Base-by-base conservation (phyloP, 2,113 vertebrate species). In the Cygnus buccinator region DNA sequence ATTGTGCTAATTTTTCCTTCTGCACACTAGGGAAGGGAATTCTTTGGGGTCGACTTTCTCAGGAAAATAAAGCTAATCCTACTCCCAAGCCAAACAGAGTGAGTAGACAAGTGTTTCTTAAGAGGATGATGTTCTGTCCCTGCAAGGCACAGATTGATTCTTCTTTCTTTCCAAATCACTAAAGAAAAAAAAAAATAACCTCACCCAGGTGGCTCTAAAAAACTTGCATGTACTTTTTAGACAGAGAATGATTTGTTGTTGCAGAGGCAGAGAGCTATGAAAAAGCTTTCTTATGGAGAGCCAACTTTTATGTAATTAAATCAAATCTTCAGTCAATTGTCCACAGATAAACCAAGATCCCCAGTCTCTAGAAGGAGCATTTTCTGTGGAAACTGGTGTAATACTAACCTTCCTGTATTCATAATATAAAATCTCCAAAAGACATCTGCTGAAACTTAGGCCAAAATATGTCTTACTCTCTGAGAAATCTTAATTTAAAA, bases 1-100 rank as follows among this genome's bases (percentile, higher is more conserved):
- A 76, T 89, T 84, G 84, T 72, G 84, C 54, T 21, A 87, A 17
- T 93, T 94, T 93, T 94, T 73, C 31, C 13, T 76, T 73, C 26
- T 82, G 73, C 31, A 50, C 16, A 79, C 35, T 71, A 33, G 25
- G 31, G 68, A 90, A 26, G 13, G 19, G 91, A 93, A 95, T 43
- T 89, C 83, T 28, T 59, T 28, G 9, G 19, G 7, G 76, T 76
- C 66, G 44, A 41, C 39, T 2, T 3, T 23, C 29, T 63, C 15
- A 46, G 41, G 72, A 84, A 85, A 12, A 66, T 43, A 93, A 95
- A 41, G 12, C 35, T 52, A 81, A 63, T 28, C 20, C 39, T 78
- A 48, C 7, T 43, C 41, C 19, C 48, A 63, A 78, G 46, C 21
- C 61, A 39, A 89, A 41, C 2, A 66, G 23, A 5, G 6, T 10